Conservation (phyloP, 2,888 invertebrate genomes). For the Tyria jacobaeae region DNA sequence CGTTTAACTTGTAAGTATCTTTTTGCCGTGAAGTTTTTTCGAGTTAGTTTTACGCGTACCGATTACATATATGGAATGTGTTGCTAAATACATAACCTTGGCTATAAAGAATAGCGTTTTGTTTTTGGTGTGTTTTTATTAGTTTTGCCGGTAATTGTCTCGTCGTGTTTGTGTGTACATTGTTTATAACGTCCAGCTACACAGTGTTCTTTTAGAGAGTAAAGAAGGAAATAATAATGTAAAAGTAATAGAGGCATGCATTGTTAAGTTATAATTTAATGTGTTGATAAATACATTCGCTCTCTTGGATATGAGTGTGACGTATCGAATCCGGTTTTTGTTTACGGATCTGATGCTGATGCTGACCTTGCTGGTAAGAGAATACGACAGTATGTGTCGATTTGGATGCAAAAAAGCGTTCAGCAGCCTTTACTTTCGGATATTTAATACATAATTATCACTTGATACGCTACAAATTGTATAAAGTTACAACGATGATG, state of each 20-base stretch:
- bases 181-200: conserved; percentile 57
- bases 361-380: conserved; percentile 77
- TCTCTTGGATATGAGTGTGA: conserved; percentile 72
- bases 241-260: conserved; percentile 59
- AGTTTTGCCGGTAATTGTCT: conserved; percentile 64
- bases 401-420: conserved; percentile 39
- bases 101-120: conserved; percentile 56
- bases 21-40: conserved; percentile 65
- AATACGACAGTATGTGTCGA: conserved; percentile 48
- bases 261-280: conserved; percentile 58
- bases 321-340: conserved; percentile 77
- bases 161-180: conserved; percentile 61
- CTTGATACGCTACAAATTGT: conserved; percentile 12
- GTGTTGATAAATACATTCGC: conserved; percentile 64
- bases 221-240: conserved; percentile 65
- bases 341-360: conserved; percentile 72
- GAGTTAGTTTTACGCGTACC: conserved; percentile 60
- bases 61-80: conserved; percentile 73
- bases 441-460: conserved; percentile 17
- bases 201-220: conserved; percentile 58
- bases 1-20: conserved; percentile 48
- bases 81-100: conserved; percentile 78
- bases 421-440: conserved; percentile 28
- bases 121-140: conserved; percentile 62
- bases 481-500: conserved; percentile 22